Evolutionary conservation across 2,113 vertebrate genomes (phyloP).

Genomic region (Perca fluviatilis): DNA sequence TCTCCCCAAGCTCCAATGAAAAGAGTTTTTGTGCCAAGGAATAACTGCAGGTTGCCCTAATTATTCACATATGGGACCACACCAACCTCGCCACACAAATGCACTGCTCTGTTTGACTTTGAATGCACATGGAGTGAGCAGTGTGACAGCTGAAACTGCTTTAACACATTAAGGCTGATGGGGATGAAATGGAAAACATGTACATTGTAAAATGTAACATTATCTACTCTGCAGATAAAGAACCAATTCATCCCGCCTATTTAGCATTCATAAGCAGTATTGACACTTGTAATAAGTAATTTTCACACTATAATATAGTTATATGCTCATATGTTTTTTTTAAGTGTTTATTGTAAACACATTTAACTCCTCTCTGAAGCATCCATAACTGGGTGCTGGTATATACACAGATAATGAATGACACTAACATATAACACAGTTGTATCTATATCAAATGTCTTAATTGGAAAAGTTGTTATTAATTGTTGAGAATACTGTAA

Average conservation of each 20-base stretch:
- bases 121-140: slow-evolving; percentile 20
- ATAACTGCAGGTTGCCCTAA: slow-evolving; percentile 74
- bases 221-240: not conserved
- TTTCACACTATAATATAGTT: not conserved
- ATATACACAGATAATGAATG: not conserved
- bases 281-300: not conserved
- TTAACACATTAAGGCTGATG: not conserved
- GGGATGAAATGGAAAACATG: not conserved
- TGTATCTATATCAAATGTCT: not conserved
- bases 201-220: not conserved
- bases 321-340: not conserved
- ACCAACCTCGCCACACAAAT: slow-evolving; percentile 49
- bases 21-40: slow-evolving; percentile 68
- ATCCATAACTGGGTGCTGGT: not conserved
- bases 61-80: slow-evolving; percentile 74
- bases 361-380: not conserved
- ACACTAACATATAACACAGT: not conserved
- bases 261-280: not conserved
- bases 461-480: not conserved
- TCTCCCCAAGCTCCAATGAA: slow-evolving; percentile 53
- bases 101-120: slow-evolving; percentile 24
- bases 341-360: not conserved
- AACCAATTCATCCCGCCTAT: not conserved
- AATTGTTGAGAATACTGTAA: not conserved
- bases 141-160: slow-evolving; percentile 21